Percentiles rank a stretch among this genome's conserved stretches.
Evolutionary conservation across 2,888 invertebrate species (phyloP).

Genomic region (Branchinecta sandiegonensis): DNA sequence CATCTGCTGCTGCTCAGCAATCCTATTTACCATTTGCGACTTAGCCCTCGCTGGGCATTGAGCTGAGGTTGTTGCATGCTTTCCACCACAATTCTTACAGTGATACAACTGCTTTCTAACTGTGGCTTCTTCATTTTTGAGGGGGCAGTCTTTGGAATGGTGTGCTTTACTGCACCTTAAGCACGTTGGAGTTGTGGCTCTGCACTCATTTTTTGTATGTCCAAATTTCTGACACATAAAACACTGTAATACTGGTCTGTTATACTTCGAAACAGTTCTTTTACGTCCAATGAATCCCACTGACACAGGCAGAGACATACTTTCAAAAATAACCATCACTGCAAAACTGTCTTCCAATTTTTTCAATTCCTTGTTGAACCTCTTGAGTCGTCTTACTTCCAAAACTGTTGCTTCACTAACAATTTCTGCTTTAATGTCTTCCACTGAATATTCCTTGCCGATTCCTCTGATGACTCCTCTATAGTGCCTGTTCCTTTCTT

Average conservation of each 20-base stretch:
- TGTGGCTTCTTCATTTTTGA: slow-evolving; percentile 8
- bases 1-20: slow-evolving; percentile 11
- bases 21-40: slow-evolving; percentile 8
- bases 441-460: too few species aligned
- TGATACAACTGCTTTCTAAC: neutral
- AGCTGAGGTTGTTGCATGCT: slow-evolving; percentile 1
- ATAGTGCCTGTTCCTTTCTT: neutral
- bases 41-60: slow-evolving; percentile 2
- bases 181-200: slow-evolving; percentile 7
- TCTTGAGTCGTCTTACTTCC: too few species aligned
- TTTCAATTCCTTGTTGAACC: too few species aligned
- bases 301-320: slow-evolving; percentile 1
- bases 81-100: slow-evolving; percentile 8
- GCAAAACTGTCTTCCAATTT: too few species aligned
- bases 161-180: slow-evolving; percentile 14
- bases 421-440: too few species aligned
- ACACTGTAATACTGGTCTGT: slow-evolving; percentile 14
- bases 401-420: too few species aligned
- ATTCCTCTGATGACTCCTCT: too few species aligned
- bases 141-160: slow-evolving; percentile 14
- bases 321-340: neutral
- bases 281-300: slow-evolving; percentile 14
- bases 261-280: neutral
- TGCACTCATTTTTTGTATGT: neutral
- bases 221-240: neutral